Percentiles rank a stretch among this genome's conserved stretches.
These are phyloP conservation scores for Encarsia formosa DNA, from an alignment of 2,888 invertebrate genomes.

Conservation along the genomic window DNA sequence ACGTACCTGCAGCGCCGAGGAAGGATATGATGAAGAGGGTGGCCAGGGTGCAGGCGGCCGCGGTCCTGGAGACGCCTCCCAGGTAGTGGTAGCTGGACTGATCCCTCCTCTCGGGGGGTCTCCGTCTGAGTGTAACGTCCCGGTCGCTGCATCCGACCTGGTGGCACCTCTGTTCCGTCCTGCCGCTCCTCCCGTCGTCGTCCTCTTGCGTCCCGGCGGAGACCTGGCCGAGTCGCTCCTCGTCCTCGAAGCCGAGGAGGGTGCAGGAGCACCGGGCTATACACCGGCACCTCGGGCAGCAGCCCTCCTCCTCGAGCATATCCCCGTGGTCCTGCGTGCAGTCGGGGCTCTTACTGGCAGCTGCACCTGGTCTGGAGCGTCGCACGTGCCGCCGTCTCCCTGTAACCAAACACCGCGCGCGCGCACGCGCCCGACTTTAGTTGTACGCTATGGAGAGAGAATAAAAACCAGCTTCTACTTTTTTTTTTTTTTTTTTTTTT, in stretches of 20 bases:
- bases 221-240: too few relatives aligned
- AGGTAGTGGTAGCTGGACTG: too few relatives aligned
- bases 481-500: too few relatives aligned
- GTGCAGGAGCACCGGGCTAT: too few relatives aligned
- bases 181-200: not conserved
- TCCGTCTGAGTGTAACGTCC: constrained; percentile 3
- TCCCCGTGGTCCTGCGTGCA: constrained; percentile 12
- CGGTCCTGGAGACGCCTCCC: not conserved
- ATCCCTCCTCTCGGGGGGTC: constrained; percentile 18
- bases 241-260: constrained; percentile 1
- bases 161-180: not conserved
- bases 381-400: constrained; percentile 43
- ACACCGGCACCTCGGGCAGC: constrained; percentile 14
- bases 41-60: constrained; percentile 35
- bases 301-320: constrained; percentile 36
- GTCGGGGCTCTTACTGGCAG: constrained; percentile 19
- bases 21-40: constrained; percentile 48
- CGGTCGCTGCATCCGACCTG: not conserved
- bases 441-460: too few relatives aligned
- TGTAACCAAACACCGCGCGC: constrained; percentile 41
- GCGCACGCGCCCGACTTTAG: constrained; percentile 22
- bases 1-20: constrained; percentile 51
- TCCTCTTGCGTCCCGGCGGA: constrained; percentile 31
- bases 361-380: constrained; percentile 37
- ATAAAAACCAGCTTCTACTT: too few relatives aligned